Conservation (phyloP, 2,888 invertebrate species). For the Ophion ellenae region DNA sequence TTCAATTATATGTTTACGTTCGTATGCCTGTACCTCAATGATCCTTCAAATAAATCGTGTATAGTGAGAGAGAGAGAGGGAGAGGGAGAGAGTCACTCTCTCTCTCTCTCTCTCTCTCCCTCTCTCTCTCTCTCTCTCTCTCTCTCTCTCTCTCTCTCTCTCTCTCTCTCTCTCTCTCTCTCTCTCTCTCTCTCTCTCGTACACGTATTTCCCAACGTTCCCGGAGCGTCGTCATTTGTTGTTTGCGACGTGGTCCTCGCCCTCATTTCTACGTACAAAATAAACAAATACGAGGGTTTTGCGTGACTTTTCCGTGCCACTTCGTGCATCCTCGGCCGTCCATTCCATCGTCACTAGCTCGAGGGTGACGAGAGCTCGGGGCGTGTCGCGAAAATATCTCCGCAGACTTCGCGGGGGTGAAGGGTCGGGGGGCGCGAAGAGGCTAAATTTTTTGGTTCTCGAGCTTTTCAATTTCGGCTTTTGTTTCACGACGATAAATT, state of each 20-base stretch:
- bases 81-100: neutral
- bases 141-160: slow-evolving; percentile 10
- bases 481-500: neutral
- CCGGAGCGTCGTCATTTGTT: slow-evolving; percentile 77
- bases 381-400: too few species aligned
- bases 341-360: too few species aligned
- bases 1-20: slow-evolving; percentile 34
- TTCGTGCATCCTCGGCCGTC: too few species aligned
- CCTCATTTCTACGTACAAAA: neutral
- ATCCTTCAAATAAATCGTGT: slow-evolving; percentile 41
- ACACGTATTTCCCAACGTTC: slow-evolving; percentile 69
- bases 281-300: too few species aligned
- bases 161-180: neutral
- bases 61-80: neutral
- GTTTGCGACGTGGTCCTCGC: slow-evolving; percentile 78
- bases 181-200: slow-evolving; percentile 33
- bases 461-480: neutral
- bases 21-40: slow-evolving; percentile 23
- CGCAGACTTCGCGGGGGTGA: too few species aligned
- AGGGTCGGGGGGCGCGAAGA: too few species aligned
- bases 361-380: too few species aligned
- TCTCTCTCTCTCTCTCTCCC: neutral
- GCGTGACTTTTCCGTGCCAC: neutral
- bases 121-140: slow-evolving; percentile 3
- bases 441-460: neutral